Evolutionary conservation across 2,797 vertebrate genomes (phyloP).

Genomic region (Propithecus deckenii): DNA sequence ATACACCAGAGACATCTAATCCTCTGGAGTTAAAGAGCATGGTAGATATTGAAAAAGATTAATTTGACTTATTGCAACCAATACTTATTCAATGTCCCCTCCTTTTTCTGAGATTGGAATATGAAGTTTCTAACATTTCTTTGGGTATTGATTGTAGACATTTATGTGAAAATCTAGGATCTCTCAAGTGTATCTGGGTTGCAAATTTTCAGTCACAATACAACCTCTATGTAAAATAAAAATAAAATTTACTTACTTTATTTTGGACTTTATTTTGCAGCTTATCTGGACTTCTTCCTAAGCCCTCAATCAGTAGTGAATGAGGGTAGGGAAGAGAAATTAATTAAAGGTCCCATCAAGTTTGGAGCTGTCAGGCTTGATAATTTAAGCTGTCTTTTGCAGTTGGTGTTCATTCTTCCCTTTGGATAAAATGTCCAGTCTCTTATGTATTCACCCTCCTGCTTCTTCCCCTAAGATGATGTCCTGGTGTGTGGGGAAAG

Average conservation of each 20-base stretch:
- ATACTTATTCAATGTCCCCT: not conserved
- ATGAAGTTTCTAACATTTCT: not conserved
- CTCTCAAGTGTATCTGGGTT: not conserved
- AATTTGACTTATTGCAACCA: not conserved
- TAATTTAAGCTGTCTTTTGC: constrained; percentile 48
- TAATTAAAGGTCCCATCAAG: constrained; percentile 63
- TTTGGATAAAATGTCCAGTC: constrained; percentile 25
- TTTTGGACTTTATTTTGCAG: not conserved
- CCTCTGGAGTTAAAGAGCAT: not conserved
- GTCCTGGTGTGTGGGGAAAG: not conserved
- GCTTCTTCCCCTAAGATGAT: not conserved
- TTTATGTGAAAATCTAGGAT: not conserved
- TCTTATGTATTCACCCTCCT: not conserved
- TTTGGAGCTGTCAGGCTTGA: constrained; percentile 53
- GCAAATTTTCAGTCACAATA: not conserved
- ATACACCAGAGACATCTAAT: not conserved
- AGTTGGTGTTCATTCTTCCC: constrained; percentile 56
- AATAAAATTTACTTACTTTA: constrained; percentile 49
- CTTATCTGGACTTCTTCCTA: not conserved
- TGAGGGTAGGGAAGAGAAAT: constrained; percentile 35
- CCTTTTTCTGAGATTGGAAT: not conserved
- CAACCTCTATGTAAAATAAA: not conserved
- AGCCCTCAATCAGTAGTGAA: not conserved
- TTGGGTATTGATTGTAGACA: not conserved
- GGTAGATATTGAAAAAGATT: not conserved